Base-by-base conservation (phyloP, 2,888 invertebrate genomes). In the Apantesis nais region DNA sequence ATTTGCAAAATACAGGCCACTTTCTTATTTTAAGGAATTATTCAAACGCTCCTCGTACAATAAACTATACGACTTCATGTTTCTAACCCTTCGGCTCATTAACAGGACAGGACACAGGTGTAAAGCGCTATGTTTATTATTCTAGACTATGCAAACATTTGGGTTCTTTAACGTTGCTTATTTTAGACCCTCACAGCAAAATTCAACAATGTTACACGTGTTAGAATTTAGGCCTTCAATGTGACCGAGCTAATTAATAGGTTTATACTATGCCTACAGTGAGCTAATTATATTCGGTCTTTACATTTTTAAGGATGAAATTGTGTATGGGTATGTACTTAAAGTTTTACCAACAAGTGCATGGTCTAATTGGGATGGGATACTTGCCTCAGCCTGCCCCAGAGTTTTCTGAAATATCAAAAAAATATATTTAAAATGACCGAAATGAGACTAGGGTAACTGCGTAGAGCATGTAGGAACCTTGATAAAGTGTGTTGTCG, bases 61-160 rank as follows among this genome's bases (percentile, higher is more conserved):
- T 58, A 16, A 29, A 58, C 25, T 58, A 29, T 29, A 16, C 14
- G 14, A 55, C 3, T 52, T n/a, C 22, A 52, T 52, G 52, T 25
- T 55, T 58, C 29, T 14, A 29, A 29, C 16, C 29, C 55, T 25
- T 58, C 14, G 12, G 25, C 2, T 29, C 25, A 31, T 31, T 44
- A 64, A 44, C 25, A 8, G 41, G 58, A 58, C 29, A 29, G 29
- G 29, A 5, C 25, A n/a, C n/a, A n/a, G n/a, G 25, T 29, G 58
- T 58, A 29, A 29, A 58, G 25, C 58, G 58, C 16, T 58, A 58
- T 58, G 72, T 73, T 73, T 55, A 78, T 68, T 44, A 70, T 68
- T 70, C 48, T 29, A 66, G 64, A 78, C 67, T 71, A 58, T 58
- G 14, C 67, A 62, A 73, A 65, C 61, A 63, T 25, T 68, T 52